phyloP scores from a whole-genome alignment of 2,113 vertebrate species.

The Psittacara wagleri region DNA sequence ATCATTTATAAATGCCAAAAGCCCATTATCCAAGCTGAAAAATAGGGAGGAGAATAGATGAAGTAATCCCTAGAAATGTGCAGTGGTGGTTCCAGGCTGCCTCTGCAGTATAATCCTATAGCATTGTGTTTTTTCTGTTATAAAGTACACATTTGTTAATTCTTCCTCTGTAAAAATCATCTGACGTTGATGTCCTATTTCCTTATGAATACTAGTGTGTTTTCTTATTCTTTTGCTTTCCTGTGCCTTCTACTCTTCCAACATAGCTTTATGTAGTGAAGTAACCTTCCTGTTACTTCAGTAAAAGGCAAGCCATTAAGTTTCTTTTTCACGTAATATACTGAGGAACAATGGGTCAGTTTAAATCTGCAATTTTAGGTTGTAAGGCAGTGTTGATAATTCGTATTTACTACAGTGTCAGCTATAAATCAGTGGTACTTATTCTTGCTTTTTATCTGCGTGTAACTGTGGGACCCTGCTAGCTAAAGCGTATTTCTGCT shows the following conservation, averaged over 20 bases:
- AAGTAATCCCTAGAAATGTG: neutral
- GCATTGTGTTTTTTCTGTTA: neutral
- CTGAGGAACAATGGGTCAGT: neutral
- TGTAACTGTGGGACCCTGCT: neutral
- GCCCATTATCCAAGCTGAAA: neutral
- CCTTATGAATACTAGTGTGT: neutral
- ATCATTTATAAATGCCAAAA: neutral
- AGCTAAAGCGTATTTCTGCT: neutral
- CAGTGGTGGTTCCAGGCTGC: neutral
- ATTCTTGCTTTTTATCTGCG: neutral
- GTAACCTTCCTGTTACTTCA: neutral
- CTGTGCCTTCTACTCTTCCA: neutral
- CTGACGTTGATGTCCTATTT: neutral
- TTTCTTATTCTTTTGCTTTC: neutral
- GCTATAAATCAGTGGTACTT: neutral
- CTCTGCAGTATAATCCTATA: neutral
- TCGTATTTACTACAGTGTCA: neutral
- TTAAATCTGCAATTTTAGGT: neutral
- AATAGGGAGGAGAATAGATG: neutral
- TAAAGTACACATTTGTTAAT: neutral
- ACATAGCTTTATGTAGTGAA: neutral
- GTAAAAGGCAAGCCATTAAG: constrained; percentile 28
- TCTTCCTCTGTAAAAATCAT: neutral
- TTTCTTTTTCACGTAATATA: neutral
- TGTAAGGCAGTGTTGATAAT: neutral